These are phyloP conservation scores for Cherax destructor DNA, from an alignment of 1,140 invertebrate genomes.

Conservation along the genomic window DNA sequence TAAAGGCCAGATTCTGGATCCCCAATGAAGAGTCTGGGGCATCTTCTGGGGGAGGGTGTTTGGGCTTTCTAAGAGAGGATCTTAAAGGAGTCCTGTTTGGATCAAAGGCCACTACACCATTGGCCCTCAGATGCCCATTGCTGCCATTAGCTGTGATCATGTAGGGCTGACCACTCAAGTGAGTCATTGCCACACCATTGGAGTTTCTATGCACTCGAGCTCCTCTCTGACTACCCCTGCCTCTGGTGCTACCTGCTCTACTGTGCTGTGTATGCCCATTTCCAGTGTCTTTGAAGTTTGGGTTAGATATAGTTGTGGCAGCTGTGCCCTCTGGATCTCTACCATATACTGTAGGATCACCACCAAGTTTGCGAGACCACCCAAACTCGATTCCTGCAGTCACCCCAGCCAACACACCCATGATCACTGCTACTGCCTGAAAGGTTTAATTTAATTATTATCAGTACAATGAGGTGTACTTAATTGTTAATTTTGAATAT, in stretches of 20 bases:
- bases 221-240: slow-evolving; percentile 17
- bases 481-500: no score
- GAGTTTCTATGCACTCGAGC: slow-evolving; percentile 42
- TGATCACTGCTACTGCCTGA: slow-evolving; percentile 53
- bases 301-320: slow-evolving; percentile 70
- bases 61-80: slow-evolving; percentile 70
- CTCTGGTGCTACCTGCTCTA: neutral
- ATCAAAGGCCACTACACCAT: slow-evolving; percentile 66
- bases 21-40: slow-evolving; percentile 52
- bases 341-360: slow-evolving; percentile 65
- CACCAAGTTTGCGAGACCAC: slow-evolving; percentile 66
- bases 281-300: slow-evolving; percentile 53
- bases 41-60: slow-evolving; percentile 34
- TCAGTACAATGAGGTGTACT: no score
- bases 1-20: slow-evolving; percentile 70
- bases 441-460: neutral
- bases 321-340: slow-evolving; percentile 69
- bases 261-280: slow-evolving; percentile 23
- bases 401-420: slow-evolving; percentile 50
- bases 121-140: slow-evolving; percentile 30
- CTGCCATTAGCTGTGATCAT: slow-evolving; percentile 56
- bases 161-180: slow-evolving; percentile 64
- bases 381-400: slow-evolving; percentile 63
- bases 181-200: slow-evolving; percentile 64
- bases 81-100: slow-evolving; percentile 67